phyloP scores from a whole-genome alignment of 2,888 invertebrate species.

The Pterobdella sp. region DNA sequence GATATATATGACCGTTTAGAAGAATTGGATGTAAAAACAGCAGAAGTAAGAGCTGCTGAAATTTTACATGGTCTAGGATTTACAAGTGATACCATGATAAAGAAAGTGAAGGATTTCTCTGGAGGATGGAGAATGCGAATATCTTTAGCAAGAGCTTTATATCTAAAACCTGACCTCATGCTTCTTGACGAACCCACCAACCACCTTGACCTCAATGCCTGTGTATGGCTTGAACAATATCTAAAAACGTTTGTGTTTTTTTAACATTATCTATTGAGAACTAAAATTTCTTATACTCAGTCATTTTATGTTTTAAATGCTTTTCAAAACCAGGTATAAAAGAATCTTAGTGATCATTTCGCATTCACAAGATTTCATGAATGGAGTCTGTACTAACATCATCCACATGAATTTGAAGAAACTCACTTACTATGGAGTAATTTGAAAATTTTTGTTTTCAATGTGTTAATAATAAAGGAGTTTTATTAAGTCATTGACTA shows the following conservation, averaged over 20 bases:
- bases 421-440: conserved; percentile 83
- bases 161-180: conserved; percentile 56
- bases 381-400: conserved; percentile 84
- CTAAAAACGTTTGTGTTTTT: conserved; percentile 65
- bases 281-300: not conserved
- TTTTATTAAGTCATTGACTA: too few species aligned
- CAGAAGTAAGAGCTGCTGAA: conserved; percentile 84
- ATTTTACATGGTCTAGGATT: conserved; percentile 96
- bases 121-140: conserved; percentile 63
- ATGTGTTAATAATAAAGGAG: too few species aligned
- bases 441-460: too few species aligned
- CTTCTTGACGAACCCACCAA: conserved; percentile 59
- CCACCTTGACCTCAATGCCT: conserved; percentile 74
- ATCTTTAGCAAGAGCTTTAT: conserved; percentile 57
- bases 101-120: conserved; percentile 44
- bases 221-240: conserved; percentile 98
- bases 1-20: conserved; percentile 95
- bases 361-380: conserved; percentile 96
- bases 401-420: conserved; percentile 87
- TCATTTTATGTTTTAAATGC: not conserved
- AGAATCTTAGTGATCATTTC: conserved; percentile 93
- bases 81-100: conserved; percentile 60
- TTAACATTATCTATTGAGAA: not conserved
- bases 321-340: conserved; percentile 64
- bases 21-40: conserved; percentile 89